Conservation (phyloP, 2,888 invertebrate species). For the Stegana nigrithorax region DNA sequence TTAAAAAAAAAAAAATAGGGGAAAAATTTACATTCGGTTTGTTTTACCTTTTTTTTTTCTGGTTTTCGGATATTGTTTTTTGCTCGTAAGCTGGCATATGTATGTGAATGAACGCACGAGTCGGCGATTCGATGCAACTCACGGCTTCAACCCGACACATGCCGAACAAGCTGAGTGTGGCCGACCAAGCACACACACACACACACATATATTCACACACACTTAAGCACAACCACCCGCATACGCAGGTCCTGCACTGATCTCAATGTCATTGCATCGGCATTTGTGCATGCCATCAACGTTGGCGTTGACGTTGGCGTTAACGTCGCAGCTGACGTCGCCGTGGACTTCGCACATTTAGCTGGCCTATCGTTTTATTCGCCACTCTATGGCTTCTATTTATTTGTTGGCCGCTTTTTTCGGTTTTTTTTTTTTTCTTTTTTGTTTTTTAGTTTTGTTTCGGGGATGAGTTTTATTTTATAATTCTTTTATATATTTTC, state of each 20-base stretch:
- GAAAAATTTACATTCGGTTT: conserved; percentile 50
- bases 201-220: conserved; percentile 15
- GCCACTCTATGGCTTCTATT: conserved; percentile 7
- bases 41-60: conserved; percentile 32
- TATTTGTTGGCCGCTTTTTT: not conserved
- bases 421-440: conserved; percentile 10
- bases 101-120: conserved; percentile 8
- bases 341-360: conserved; percentile 29
- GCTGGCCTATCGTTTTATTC: conserved; percentile 12
- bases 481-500: not conserved
- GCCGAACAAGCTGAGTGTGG: not conserved
- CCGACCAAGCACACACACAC: not conserved
- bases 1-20: conserved; percentile 59
- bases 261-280: conserved; percentile 7
- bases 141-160: not conserved
- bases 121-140: not conserved
- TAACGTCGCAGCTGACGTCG: conserved; percentile 15
- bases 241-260: conserved; percentile 19
- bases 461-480: no score
- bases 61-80: conserved; percentile 53
- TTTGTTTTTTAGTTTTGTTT: conserved; percentile 28
- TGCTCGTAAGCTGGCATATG: conserved; percentile 25
- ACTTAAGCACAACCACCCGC: conserved; percentile 34
- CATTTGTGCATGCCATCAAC: conserved; percentile 13
- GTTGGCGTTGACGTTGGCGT: conserved; percentile 47